Conservation (phyloP, 2,888 invertebrate species). For the Hedychridium roseum region DNA sequence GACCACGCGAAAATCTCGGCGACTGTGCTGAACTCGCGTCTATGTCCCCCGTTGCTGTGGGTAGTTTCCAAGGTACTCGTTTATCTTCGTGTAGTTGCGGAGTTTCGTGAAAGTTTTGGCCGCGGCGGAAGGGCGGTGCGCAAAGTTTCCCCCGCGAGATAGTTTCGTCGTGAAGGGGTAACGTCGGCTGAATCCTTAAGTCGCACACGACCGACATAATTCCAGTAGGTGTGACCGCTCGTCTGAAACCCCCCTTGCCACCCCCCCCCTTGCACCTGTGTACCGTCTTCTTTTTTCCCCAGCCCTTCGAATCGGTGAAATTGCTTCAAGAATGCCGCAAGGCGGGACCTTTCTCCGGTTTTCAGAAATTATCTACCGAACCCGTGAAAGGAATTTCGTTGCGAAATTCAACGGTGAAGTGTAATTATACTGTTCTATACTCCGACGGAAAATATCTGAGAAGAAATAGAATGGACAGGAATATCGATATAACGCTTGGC, state of each 20-base stretch:
- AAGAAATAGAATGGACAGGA: too few species aligned
- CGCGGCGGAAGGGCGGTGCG: slow-evolving; percentile 23
- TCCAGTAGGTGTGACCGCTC: neutral
- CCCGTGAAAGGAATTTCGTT: too few species aligned
- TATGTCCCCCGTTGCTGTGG: slow-evolving; percentile 11
- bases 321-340: neutral
- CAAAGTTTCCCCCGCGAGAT: slow-evolving; percentile 27
- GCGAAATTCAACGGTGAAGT: too few species aligned
- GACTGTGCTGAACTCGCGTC: too few species aligned
- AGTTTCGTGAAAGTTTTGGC: slow-evolving; percentile 33
- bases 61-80: slow-evolving; percentile 37
- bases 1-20: too few species aligned
- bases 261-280: neutral
- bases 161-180: slow-evolving; percentile 28
- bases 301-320: neutral
- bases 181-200: slow-evolving; percentile 34
- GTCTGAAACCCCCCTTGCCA: neutral
- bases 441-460: too few species aligned
- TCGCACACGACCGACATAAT: slow-evolving; percentile 7
- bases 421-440: too few species aligned
- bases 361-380: too few species aligned
- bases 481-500: too few species aligned
- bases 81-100: slow-evolving; percentile 47
- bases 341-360: too few species aligned
- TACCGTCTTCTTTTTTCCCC: neutral